Evolutionary conservation across 2,113 vertebrate species (phyloP).

Genomic region (Muntiacus reevesi): DNA sequence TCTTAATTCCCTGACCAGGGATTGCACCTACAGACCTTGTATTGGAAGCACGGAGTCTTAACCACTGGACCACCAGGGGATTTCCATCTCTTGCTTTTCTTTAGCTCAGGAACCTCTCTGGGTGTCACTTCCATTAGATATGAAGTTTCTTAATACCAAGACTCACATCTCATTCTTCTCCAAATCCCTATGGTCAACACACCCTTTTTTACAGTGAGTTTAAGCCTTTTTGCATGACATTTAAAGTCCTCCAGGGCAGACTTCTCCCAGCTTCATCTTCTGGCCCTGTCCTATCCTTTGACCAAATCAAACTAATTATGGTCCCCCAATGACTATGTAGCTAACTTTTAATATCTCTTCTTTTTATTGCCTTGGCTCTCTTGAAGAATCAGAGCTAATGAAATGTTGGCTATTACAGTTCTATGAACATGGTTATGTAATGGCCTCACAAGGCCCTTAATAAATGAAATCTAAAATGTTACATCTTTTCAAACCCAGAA

Average conservation of each 20-base stretch:
- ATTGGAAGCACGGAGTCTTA: background rate
- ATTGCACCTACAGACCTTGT: background rate
- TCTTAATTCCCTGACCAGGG: background rate
- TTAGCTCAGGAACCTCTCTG: background rate
- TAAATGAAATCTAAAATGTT: slow-evolving; percentile 53
- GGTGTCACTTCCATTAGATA: background rate
- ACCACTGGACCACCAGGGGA: background rate
- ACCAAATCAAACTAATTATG: slow-evolving; percentile 54
- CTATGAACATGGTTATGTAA: slow-evolving; percentile 4
- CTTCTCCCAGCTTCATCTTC: background rate
- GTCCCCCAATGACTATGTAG: slow-evolving; percentile 44
- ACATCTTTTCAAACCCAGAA: slow-evolving; percentile 3
- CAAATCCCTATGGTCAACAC: background rate
- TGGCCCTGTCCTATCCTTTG: background rate
- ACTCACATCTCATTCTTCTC: background rate
- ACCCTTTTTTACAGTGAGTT: background rate
- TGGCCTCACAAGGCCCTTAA: background rate
- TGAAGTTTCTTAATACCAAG: background rate
- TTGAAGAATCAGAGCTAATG: slow-evolving; percentile 59
- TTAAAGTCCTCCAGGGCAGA: background rate
- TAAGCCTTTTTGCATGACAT: background rate
- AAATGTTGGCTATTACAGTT: slow-evolving; percentile 42
- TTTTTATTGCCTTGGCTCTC: slow-evolving; percentile 55
- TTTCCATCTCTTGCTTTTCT: background rate
- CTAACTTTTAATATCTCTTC: slow-evolving; percentile 53